phyloP scores from a whole-genome alignment of 2,113 vertebrate species.

The Aepyceros melampus region DNA sequence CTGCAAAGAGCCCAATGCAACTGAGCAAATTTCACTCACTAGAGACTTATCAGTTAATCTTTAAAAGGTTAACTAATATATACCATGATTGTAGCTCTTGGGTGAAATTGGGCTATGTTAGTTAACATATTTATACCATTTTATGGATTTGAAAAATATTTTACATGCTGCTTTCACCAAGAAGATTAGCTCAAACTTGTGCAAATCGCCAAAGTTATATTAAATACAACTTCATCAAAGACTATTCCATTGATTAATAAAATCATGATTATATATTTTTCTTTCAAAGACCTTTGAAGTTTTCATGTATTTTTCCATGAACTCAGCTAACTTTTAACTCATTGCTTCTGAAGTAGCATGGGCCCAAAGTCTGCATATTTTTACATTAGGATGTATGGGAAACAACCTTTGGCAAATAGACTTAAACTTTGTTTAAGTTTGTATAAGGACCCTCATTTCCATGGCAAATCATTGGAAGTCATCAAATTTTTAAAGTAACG shows the following conservation, averaged over 20 bases:
- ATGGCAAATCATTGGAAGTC: not conserved
- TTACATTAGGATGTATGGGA: not conserved
- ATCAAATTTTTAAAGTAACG: not conserved
- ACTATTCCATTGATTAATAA: not conserved
- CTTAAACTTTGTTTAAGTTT: not conserved
- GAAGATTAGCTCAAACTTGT: not conserved
- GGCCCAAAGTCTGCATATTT: not conserved
- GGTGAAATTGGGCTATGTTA: not conserved
- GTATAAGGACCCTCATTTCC: not conserved
- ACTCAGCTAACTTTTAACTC: not conserved
- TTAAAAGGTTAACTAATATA: not conserved
- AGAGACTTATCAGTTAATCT: not conserved
- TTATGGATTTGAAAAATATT: not conserved
- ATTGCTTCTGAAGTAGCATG: not conserved
- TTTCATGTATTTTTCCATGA: not conserved
- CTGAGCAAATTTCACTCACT: not conserved
- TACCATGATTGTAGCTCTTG: not conserved
- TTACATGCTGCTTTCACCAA: not conserved
- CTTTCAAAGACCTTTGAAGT: not conserved
- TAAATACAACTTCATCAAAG: not conserved
- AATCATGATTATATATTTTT: not conserved
- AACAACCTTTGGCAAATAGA: not conserved
- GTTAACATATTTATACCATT: not conserved
- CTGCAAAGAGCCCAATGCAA: accelerated
- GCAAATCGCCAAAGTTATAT: not conserved